Evolutionary conservation across 2,888 invertebrate species (phyloP).

Genomic region (Andrena dorsata): DNA sequence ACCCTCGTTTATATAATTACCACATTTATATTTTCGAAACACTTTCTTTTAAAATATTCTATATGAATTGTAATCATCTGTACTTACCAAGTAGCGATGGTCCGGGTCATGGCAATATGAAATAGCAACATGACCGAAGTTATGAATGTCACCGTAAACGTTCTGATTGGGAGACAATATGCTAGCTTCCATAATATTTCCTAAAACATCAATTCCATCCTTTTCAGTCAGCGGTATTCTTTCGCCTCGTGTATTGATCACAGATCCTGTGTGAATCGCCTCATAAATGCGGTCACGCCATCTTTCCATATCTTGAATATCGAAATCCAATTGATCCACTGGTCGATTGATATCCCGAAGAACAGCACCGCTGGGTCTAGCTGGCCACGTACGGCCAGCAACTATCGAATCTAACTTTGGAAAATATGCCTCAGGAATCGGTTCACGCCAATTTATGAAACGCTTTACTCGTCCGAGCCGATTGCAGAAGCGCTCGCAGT

Average conservation of each 20-base stretch:
- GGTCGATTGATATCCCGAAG: conserved; percentile 89
- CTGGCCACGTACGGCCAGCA: conserved; percentile 91
- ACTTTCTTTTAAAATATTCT: no score
- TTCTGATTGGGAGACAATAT: conserved; percentile 89
- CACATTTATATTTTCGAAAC: no score
- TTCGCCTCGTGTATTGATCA: conserved; percentile 87
- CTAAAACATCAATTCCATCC: conserved; percentile 91
- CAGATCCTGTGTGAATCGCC: conserved; percentile 89
- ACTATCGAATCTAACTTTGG: conserved; percentile 93
- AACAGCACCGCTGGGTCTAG: conserved; percentile 87
- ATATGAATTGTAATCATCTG: no score
- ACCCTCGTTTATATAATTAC: no score
- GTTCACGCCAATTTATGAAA: conserved; percentile 88
- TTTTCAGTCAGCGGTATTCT: conserved; percentile 87
- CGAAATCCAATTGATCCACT: no score
- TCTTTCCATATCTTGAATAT: conserved; percentile 90
- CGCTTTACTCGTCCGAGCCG: conserved; percentile 88
- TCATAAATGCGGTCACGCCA: conserved; percentile 91
- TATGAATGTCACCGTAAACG: conserved; percentile 93
- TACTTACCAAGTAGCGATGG: conserved; percentile 88
- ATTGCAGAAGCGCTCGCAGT: conserved; percentile 91
- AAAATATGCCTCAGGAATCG: conserved; percentile 93
- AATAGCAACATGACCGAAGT: conserved; percentile 92
- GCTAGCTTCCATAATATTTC: conserved; percentile 91
- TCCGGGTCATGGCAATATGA: conserved; percentile 93